Evolutionary conservation across 2,797 vertebrate genomes (phyloP).

Genomic region (Arnoldichthys spilopterus): DNA sequence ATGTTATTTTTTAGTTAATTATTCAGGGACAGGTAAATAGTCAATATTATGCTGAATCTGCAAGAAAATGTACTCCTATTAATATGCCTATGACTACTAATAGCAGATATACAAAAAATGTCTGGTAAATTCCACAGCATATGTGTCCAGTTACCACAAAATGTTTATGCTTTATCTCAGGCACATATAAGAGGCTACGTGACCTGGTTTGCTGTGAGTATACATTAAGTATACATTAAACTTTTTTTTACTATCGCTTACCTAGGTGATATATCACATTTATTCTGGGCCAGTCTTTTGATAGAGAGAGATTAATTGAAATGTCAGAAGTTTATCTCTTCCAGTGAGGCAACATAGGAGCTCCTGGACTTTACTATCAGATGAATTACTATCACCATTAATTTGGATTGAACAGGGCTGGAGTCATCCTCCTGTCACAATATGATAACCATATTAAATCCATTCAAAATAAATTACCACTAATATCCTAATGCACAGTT

Average conservation of each 20-base stretch:
- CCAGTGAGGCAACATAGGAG: background rate
- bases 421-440: background rate
- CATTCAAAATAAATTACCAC: constrained; percentile 21
- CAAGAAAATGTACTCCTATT: background rate
- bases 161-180: too few species aligned
- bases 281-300: background rate
- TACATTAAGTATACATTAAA: background rate
- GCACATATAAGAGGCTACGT: background rate
- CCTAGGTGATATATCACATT: background rate
- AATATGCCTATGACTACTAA: background rate
- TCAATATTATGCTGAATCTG: background rate
- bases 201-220: background rate
- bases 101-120: background rate
- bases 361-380: constrained; percentile 19
- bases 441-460: constrained; percentile 50
- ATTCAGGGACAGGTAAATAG: background rate
- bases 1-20: background rate
- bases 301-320: background rate
- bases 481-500: background rate
- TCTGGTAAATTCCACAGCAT: background rate
- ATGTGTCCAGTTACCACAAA: background rate
- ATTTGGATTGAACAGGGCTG: constrained; percentile 18
- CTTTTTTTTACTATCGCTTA: background rate
- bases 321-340: constrained; percentile 9
- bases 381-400: background rate